Base-by-base conservation (phyloP, 2,113 vertebrate species). In the Myrmecophaga tridactyla region DNA sequence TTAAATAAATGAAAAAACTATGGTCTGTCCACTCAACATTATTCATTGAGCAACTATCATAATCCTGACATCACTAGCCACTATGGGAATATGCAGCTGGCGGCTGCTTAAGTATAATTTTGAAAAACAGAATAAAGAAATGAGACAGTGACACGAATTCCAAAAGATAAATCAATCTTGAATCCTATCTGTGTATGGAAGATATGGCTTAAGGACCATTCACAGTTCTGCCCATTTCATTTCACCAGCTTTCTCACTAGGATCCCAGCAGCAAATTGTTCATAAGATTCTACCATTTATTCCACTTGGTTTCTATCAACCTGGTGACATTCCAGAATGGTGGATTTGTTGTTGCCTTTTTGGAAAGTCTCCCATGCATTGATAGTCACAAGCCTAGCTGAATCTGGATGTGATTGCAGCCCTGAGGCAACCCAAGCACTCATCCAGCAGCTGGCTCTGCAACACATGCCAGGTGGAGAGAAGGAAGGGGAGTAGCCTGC, bases 81-180 rank as follows among this genome's bases (percentile, higher is more conserved):
- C 31, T 14, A 0, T 23, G 48, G 36, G 51, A 48, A 27, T 4
- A 36, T 1, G 3, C 21, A 46, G 48, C 73, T 25, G 9, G 14
- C 11, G 15, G 29, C 53, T 67, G 23, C 62, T 36, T 12, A 1
- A 0, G 6, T 2, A 20, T 27, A 17, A 7, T 0, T 2, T 4
- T 48, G 12, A 75, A 36, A 48, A 72, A 43, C 23, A 51, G 43
- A 18, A 56, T 1, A 18, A 17, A 78, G 60, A 46, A 39, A 25
- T 0, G 4, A 27, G 34, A 4, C 27, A 1, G 12, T 2, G 4
- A 21, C 1, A 2, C 12, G 34, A 14, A 36, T 8, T 36, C 62
- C 29, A 34, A 27, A 27, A 43, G 3, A 7, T 7, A 0, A 3
- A 23, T 8, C 6, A 63, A 34, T 6, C 48, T 21, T 12, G 4